Evolutionary conservation across 2,113 vertebrate genomes (phyloP).

Genomic region (Gnathonemus echidnorhynchus): DNA sequence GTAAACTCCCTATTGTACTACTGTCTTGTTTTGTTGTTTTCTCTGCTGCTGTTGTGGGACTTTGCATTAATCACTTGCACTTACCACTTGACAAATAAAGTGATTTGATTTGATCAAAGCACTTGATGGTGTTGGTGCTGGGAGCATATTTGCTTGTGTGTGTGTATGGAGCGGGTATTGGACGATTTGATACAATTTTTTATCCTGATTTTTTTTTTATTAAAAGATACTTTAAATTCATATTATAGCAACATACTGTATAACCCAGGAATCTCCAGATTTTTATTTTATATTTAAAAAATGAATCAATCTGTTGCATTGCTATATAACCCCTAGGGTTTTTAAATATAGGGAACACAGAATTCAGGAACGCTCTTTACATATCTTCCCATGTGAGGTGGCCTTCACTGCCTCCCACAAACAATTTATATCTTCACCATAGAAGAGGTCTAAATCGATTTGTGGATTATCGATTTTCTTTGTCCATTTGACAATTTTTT

Average conservation of each 20-base stretch:
- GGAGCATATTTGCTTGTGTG: neutral
- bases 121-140: neutral
- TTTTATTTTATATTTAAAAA: neutral
- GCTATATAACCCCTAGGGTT: neutral
- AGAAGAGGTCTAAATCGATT: neutral
- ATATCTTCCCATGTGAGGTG: neutral
- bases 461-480: neutral
- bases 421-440: neutral
- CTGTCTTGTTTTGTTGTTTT: neutral
- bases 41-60: neutral
- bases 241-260: neutral
- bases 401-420: neutral
- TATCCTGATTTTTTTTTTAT: neutral
- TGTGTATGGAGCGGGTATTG: neutral
- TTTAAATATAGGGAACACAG: neutral
- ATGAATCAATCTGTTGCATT: neutral
- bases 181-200: neutral
- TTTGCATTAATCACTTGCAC: neutral
- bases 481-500: neutral
- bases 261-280: neutral
- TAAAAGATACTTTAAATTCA: neutral
- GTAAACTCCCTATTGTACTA: neutral
- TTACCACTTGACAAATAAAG: neutral
- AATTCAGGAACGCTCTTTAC: neutral
- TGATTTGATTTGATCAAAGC: neutral